Percentiles rank a stretch among this genome's conserved stretches.
Evolutionary conservation across 2,888 invertebrate genomes (phyloP).

Genomic region (Flabesymbios commensalis): DNA sequence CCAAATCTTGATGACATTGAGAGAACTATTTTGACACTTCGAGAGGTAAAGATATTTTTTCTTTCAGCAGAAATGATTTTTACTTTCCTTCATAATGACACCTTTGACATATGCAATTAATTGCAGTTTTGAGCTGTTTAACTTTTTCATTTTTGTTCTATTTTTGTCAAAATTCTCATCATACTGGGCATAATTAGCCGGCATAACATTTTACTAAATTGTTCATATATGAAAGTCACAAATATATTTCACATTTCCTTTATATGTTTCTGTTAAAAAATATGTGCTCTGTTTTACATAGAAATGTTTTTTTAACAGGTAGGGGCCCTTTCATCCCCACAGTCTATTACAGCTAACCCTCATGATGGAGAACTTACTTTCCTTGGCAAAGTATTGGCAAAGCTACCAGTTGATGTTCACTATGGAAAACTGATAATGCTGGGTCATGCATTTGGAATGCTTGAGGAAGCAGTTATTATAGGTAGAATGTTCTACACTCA

Average conservation of each 20-base stretch:
- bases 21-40: constrained; percentile 79
- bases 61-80: too few species aligned
- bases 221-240: too few species aligned
- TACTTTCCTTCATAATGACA: too few species aligned
- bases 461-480: constrained; percentile 85
- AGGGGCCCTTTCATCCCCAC: constrained; percentile 76
- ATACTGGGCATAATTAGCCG: too few species aligned
- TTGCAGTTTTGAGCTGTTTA: too few species aligned
- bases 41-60: constrained; percentile 68
- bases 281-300: too few species aligned
- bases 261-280: too few species aligned
- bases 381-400: constrained; percentile 81
- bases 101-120: too few species aligned
- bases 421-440: constrained; percentile 82
- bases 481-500: constrained; percentile 62
- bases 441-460: constrained; percentile 82
- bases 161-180: neutral
- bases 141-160: neutral
- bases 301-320: constrained; percentile 66
- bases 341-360: constrained; percentile 63
- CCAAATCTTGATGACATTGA: constrained; percentile 82
- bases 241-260: too few species aligned
- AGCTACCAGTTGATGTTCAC: constrained; percentile 80
- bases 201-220: too few species aligned
- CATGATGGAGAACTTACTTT: constrained; percentile 86